Conservation (phyloP, 2,888 invertebrate genomes). For the Aleiodes testaceus region DNA sequence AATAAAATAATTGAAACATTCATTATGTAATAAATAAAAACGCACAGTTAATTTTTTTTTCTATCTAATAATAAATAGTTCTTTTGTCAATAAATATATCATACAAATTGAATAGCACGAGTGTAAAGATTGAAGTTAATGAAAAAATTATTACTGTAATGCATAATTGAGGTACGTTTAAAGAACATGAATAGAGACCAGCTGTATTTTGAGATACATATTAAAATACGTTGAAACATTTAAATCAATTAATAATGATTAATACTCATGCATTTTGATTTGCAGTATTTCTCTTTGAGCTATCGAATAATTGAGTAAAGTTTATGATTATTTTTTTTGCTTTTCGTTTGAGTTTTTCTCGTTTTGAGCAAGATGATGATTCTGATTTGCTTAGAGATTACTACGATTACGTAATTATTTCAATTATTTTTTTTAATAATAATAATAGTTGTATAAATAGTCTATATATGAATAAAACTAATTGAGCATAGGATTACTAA, state of each 20-base stretch:
- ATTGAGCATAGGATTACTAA: constrained; percentile 63
- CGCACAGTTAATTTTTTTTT: neutral
- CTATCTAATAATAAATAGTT: constrained; percentile 27
- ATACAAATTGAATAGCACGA: constrained; percentile 6
- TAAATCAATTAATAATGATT: constrained; percentile 27
- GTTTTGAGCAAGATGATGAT: constrained; percentile 46
- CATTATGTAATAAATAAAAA: constrained; percentile 11
- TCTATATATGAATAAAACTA: constrained; percentile 56
- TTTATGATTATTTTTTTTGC: constrained; percentile 27
- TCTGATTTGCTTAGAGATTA: constrained; percentile 26
- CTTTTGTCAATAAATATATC: neutral
- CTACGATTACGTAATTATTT: constrained; percentile 22
- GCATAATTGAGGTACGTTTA: constrained; percentile 39
- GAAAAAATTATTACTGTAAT: constrained; percentile 33
- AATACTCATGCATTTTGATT: constrained; percentile 60
- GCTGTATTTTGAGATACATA: constrained; percentile 27
- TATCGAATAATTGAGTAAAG: constrained; percentile 48
- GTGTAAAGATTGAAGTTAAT: constrained; percentile 19
- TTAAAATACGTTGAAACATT: constrained; percentile 10
- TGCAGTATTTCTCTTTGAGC: constrained; percentile 59
- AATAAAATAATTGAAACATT: constrained; percentile 21
- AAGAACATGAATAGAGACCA: constrained; percentile 36
- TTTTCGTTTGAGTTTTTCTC: constrained; percentile 20
- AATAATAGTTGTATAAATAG: constrained; percentile 42
- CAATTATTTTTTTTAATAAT: constrained; percentile 26